phyloP scores from a whole-genome alignment of 2,888 invertebrate species.

The Leptogaster cylindrica region DNA sequence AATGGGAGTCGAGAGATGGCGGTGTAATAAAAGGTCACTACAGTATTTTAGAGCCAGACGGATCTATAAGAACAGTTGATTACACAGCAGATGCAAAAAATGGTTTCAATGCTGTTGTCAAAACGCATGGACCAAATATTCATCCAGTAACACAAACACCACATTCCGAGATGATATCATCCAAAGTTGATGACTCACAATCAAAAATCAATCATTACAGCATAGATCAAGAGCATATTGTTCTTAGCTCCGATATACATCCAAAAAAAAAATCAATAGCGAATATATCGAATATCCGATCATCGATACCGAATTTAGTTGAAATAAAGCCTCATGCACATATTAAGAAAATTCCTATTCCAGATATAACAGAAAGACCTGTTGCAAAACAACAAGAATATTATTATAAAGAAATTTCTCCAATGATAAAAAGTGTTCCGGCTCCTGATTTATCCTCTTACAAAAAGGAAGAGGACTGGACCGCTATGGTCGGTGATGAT shows the following conservation, averaged over 20 bases:
- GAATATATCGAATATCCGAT: constrained; percentile 58
- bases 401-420: constrained; percentile 35
- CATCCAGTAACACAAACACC: constrained; percentile 59
- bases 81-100: constrained; percentile 66
- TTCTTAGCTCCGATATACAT: constrained; percentile 59
- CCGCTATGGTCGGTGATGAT: constrained; percentile 51
- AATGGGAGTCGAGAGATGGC: constrained; percentile 67
- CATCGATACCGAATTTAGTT: constrained; percentile 57
- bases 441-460: constrained; percentile 51
- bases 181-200: constrained; percentile 55
- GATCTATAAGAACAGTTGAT: constrained; percentile 66
- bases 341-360: constrained; percentile 53
- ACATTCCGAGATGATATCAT: constrained; percentile 51
- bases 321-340: constrained; percentile 59
- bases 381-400: constrained; percentile 55
- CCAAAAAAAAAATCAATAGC: constrained; percentile 55
- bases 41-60: constrained; percentile 73
- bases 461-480: constrained; percentile 56
- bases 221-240: constrained; percentile 60
- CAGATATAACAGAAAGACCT: constrained; percentile 49
- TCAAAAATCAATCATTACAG: constrained; percentile 62
- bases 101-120: constrained; percentile 66
- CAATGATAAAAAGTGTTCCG: constrained; percentile 46
- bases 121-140: constrained; percentile 61
- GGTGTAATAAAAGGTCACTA: constrained; percentile 66